Conservation (phyloP, 2,797 vertebrate species). For the Crenichthys baileyi region DNA sequence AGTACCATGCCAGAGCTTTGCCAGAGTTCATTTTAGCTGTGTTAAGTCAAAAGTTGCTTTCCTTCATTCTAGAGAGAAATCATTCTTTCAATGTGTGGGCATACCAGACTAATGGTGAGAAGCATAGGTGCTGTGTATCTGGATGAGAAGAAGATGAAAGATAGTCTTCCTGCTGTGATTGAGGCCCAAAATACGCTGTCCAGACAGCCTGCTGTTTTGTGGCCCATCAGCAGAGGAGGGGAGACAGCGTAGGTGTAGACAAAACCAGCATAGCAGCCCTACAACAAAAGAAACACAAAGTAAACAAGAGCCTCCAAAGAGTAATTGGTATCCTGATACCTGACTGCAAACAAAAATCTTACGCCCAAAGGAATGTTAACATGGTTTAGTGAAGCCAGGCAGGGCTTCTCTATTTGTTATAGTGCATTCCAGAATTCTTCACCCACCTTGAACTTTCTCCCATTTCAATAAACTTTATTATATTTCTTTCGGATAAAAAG, state of each 20-base stretch:
- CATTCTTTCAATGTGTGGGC: conserved; percentile 7
- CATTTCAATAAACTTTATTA: not conserved
- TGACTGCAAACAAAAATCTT: not conserved
- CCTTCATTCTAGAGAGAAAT: not conserved
- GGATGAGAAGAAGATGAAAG: conserved; percentile 89
- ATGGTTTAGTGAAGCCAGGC: not conserved
- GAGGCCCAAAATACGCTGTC: conserved; percentile 93
- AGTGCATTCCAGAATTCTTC: too few species aligned
- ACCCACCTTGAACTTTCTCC: not conserved
- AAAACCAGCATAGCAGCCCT: conserved; percentile 93
- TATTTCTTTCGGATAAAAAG: not conserved
- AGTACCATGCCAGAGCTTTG: not conserved
- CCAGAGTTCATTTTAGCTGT: not conserved
- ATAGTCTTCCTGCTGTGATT: conserved; percentile 89
- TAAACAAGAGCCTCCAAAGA: not conserved
- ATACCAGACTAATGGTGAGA: conserved; percentile 89
- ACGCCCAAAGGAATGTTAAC: not conserved
- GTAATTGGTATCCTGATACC: not conserved
- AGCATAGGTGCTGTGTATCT: conserved; percentile 82
- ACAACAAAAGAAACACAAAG: conserved; percentile 17
- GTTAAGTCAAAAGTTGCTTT: not conserved
- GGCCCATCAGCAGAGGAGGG: conserved; percentile 85
- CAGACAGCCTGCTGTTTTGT: conserved; percentile 89
- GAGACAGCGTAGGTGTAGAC: conserved; percentile 92
- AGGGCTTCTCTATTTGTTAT: not conserved